phyloP scores from a whole-genome alignment of 2,797 vertebrate genomes.

The Anniella stebbinsi region DNA sequence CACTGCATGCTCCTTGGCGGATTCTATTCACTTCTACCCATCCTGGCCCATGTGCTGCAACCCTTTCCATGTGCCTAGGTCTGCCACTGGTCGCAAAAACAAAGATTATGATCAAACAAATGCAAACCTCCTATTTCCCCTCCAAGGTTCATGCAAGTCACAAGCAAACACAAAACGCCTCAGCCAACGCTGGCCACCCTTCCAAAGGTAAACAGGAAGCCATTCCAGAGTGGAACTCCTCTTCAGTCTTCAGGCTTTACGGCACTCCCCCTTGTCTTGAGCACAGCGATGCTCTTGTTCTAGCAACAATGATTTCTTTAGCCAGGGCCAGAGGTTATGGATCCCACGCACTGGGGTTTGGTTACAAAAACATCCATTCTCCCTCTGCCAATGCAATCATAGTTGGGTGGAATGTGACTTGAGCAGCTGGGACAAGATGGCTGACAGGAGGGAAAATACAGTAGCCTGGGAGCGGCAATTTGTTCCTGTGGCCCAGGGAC shows the following conservation, averaged over 20 bases:
- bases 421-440: not conserved
- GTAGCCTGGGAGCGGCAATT: not conserved
- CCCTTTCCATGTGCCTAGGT: fast-evolving
- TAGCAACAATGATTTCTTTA: not conserved
- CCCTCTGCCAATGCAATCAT: not conserved
- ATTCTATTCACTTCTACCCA: fast-evolving
- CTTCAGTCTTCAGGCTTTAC: not conserved
- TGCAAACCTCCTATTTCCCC: not conserved
- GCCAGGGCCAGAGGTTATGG: constrained; percentile 1
- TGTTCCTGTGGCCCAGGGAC: not conserved
- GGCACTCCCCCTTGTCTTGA: not conserved
- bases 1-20: not conserved
- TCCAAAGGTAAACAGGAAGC: constrained; percentile 44
- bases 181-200: not conserved
- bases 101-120: constrained; percentile 16
- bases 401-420: not conserved
- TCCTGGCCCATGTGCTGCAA: not conserved
- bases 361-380: constrained; percentile 34
- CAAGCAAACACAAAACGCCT: not conserved
- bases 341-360: constrained; percentile 13
- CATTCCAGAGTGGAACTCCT: not conserved
- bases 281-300: not conserved
- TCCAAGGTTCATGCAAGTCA: not conserved
- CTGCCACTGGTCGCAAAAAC: fast-evolving
- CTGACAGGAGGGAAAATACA: not conserved